Conservation (phyloP, 2,888 invertebrate genomes). For the Tetragnatha montana region DNA sequence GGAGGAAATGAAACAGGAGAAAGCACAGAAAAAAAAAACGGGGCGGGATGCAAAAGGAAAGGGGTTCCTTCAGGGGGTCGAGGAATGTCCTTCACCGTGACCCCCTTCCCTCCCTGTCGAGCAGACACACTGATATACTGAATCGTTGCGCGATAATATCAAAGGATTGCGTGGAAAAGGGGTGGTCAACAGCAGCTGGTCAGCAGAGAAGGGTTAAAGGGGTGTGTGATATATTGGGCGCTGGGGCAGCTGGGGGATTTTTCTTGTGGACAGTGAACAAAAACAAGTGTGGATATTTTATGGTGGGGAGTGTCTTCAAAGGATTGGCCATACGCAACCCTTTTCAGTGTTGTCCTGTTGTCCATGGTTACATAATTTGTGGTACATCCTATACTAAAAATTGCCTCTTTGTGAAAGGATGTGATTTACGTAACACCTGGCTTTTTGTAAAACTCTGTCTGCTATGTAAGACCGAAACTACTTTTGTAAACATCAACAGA, state of each 20-base stretch:
- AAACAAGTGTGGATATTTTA: background rate
- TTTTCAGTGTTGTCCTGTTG: too few relatives aligned
- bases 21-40: constrained; percentile 43
- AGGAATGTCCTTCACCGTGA: constrained; percentile 66
- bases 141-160: constrained; percentile 30
- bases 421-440: too few relatives aligned
- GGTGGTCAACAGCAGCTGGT: constrained; percentile 50
- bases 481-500: too few relatives aligned
- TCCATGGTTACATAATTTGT: too few relatives aligned
- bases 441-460: too few relatives aligned
- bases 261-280: constrained; percentile 26
- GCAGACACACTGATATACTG: constrained; percentile 22
- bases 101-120: constrained; percentile 8
- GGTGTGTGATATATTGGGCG: constrained; percentile 38
- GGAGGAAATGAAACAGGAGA: constrained; percentile 17
- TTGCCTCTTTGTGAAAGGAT: too few relatives aligned
- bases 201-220: constrained; percentile 25
- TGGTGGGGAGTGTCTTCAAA: too few relatives aligned
- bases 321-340: too few relatives aligned
- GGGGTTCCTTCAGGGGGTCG: constrained; percentile 57
- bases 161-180: constrained; percentile 5
- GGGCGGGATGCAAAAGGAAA: constrained; percentile 60
- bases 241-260: background rate
- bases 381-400: too few relatives aligned
- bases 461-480: too few relatives aligned